These are phyloP conservation scores for Sarcophaga carnaria DNA, from an alignment of 2,888 invertebrate genomes.

Conservation along the genomic window DNA sequence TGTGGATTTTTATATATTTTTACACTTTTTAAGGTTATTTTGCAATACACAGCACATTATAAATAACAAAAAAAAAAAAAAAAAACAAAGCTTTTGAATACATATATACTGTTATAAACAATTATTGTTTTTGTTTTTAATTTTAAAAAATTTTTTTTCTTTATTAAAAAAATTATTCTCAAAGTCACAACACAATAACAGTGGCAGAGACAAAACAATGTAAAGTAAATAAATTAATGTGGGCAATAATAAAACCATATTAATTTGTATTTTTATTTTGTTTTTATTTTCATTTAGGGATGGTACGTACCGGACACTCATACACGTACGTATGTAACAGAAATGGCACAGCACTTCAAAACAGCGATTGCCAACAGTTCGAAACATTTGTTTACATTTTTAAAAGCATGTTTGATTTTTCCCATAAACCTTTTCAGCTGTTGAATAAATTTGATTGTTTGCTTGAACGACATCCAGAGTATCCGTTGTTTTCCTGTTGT, in stretches of 20 bases:
- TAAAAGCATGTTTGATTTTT: too few species aligned
- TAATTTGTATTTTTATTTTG: not conserved
- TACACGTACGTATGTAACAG: too few species aligned
- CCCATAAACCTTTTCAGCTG: too few species aligned
- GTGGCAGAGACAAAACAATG: not conserved
- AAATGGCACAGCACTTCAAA: too few species aligned
- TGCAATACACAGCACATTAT: slow-evolving; percentile 26
- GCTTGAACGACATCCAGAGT: too few species aligned
- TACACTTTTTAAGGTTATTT: slow-evolving; percentile 59
- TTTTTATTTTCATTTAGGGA: too few species aligned
- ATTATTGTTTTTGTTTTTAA: slow-evolving; percentile 26
- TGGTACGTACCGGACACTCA: too few species aligned
- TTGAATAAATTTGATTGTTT: too few species aligned
- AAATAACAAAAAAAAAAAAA: too few species aligned
- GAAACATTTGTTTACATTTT: too few species aligned
- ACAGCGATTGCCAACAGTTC: too few species aligned
- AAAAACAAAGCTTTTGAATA: slow-evolving; percentile 9
- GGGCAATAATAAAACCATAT: not conserved
- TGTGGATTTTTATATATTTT: slow-evolving; percentile 74
- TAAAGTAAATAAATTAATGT: slow-evolving; percentile 5
- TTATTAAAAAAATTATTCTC: slow-evolving; percentile 21
- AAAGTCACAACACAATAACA: slow-evolving; percentile 42
- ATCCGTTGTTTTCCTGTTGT: too few species aligned
- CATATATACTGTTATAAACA: slow-evolving; percentile 7
- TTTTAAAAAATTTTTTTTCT: not conserved